These are phyloP conservation scores for Erebia epiphron DNA, from an alignment of 2,888 invertebrate genomes.

Conservation along the genomic window DNA sequence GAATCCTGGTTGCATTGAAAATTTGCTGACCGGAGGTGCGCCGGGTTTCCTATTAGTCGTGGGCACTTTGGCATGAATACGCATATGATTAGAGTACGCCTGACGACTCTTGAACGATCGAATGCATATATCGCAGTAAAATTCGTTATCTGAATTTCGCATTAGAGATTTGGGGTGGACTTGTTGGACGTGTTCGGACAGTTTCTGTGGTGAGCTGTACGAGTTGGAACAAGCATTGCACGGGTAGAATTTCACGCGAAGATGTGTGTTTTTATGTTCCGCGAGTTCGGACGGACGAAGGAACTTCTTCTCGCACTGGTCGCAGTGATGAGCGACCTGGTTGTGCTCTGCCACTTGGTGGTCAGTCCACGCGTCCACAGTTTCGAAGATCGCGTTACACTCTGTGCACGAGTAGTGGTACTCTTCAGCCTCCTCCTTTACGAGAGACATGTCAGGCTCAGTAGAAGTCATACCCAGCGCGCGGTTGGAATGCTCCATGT, in stretches of 20 bases:
- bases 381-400: constrained; percentile 83
- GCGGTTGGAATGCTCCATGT: constrained; percentile 81
- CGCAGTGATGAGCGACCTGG: constrained; percentile 81
- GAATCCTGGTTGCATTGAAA: constrained; percentile 62
- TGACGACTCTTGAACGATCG: constrained; percentile 83
- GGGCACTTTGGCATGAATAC: constrained; percentile 79
- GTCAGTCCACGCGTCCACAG: constrained; percentile 81
- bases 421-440: constrained; percentile 78
- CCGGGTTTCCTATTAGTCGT: constrained; percentile 75
- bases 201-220: constrained; percentile 84
- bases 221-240: constrained; percentile 83
- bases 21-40: constrained; percentile 67
- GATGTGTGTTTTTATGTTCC: constrained; percentile 86
- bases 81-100: constrained; percentile 81
- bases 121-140: constrained; percentile 83
- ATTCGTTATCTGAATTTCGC: constrained; percentile 59
- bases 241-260: constrained; percentile 86
- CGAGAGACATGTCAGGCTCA: constrained; percentile 72
- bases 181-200: constrained; percentile 81
- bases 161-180: constrained; percentile 69
- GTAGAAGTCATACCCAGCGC: constrained; percentile 55
- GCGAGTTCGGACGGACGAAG: constrained; percentile 83
- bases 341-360: constrained; percentile 83
- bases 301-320: constrained; percentile 85
- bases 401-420: constrained; percentile 84